Base-by-base conservation (phyloP, 30 jellyfish, hydroid and myxozoan genomes). In the Hydractinia symbiolongicarpus region DNA sequence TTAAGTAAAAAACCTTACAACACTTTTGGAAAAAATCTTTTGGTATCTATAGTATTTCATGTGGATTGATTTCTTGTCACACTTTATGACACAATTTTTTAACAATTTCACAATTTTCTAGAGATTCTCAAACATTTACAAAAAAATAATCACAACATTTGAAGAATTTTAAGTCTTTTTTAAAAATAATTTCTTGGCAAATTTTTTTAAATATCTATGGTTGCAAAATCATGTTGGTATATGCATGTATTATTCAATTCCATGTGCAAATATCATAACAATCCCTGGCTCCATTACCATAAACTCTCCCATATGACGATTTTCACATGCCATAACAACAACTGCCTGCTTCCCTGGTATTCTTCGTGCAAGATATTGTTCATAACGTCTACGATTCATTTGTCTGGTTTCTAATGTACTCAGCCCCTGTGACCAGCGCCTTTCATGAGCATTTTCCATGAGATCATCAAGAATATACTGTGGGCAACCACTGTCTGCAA, bases 261-360 rank as follows among this genome's bases (percentile, higher is more conserved):
- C 98, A 87, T 93, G 98, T 15, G 98, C 98, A 87, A 93, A 93
- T 17, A 93, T 93, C 98, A 93, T 93, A 19, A 93, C 98, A 54
- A 93, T 69, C 1, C 98, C 98, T 13, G 98, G 98, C 55, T 93
- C 98, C 58, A 83, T 55, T 21, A 93, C 86, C 95, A 93, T 88
- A 5, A 89, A 72, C 54, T 83, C 94, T 6, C 98, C 95, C 96
- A 93, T 86, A 55, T 93, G 98, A 53, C 88, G 96, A 68, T 93
- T 93, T 74, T 93, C 98, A 69, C 98, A 93, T n/a, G 98, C 96
- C 98, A 93, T 93, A 62, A 93, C 98, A 30, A 93, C 87, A 5
- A 93, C 95, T n/a, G 98, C 98, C 60, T 93, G 98, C 82, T 93
- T 93, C 40, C 98, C 98, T 13, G 98, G 98, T 9, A 93, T 87